Conservation (phyloP, 2,888 invertebrate genomes). For the Eupithecia dodoneata region DNA sequence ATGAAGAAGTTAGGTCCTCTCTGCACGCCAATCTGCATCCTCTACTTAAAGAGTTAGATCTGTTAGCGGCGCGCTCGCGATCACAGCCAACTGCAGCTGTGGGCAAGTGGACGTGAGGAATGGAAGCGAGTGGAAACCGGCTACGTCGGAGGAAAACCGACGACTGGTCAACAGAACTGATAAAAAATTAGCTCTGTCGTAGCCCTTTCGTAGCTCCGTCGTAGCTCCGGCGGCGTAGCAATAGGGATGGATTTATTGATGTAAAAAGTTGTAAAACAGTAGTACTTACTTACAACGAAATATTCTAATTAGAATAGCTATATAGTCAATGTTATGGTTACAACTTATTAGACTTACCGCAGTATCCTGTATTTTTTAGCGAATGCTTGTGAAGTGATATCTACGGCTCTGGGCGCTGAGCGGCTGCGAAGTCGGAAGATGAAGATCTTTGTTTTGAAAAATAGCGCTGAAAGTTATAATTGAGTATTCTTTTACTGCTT, state of each 20-base stretch:
- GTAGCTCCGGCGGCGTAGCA: not conserved
- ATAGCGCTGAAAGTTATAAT: constrained; percentile 29
- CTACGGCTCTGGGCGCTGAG: constrained; percentile 16
- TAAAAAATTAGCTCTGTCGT: not conserved
- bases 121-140: not conserved
- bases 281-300: not conserved
- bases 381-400: not conserved
- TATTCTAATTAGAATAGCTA: too few species aligned
- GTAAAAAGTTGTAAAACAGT: too few species aligned
- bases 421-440: constrained; percentile 21
- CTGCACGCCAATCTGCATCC: not conserved
- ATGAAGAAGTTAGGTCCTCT: not conserved
- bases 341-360: too few species aligned
- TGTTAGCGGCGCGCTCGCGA: not conserved
- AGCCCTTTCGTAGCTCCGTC: not conserved
- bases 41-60: constrained; percentile 1
- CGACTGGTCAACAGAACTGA: not conserved
- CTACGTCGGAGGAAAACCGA: not conserved
- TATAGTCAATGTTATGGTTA: too few species aligned
- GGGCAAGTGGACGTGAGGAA: not conserved
- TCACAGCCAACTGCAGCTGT: not conserved
- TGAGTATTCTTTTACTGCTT: constrained; percentile 22
- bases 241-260: not conserved
- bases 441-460: constrained; percentile 33
- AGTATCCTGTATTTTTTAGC: not conserved